phyloP scores from a whole-genome alignment of 2,113 vertebrate genomes.

The Xenopus borealis region DNA sequence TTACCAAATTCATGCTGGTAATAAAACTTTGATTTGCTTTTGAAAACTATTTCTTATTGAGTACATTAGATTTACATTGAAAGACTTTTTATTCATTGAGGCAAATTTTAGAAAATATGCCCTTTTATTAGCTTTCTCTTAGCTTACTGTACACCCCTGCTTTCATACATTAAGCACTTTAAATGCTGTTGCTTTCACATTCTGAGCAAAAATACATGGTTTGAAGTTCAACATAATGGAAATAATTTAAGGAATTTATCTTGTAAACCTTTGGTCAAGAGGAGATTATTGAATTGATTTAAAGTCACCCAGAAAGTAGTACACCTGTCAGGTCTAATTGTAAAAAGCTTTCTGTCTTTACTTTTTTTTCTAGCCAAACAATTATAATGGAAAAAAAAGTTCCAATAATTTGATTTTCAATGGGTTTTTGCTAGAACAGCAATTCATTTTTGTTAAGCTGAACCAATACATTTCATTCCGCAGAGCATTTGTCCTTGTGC shows the following conservation, averaged over 20 bases:
- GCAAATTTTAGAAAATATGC: too few relatives aligned
- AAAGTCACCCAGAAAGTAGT: slow-evolving; percentile 52
- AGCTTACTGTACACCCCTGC: background rate
- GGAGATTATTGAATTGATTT: slow-evolving; percentile 50
- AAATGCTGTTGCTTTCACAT: background rate
- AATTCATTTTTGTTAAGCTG: slow-evolving; percentile 67
- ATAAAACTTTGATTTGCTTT: too few relatives aligned
- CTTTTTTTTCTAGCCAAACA: slow-evolving; percentile 62
- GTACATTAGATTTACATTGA: too few relatives aligned
- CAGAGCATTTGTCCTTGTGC: slow-evolving; percentile 53
- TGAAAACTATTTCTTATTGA: too few relatives aligned
- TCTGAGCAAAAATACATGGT: slow-evolving; percentile 5
- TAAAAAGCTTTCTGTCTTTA: slow-evolving; percentile 57
- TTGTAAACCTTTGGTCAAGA: slow-evolving; percentile 51
- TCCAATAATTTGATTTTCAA: slow-evolving; percentile 65
- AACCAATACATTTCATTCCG: slow-evolving; percentile 52
- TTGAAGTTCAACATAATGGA: slow-evolving; percentile 52
- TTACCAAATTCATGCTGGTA: too few relatives aligned
- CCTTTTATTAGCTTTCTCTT: too few relatives aligned
- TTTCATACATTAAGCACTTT: background rate
- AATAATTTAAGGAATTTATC: slow-evolving; percentile 55
- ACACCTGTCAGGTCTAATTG: slow-evolving; percentile 61
- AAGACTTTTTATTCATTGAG: too few relatives aligned
- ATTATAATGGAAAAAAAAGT: slow-evolving; percentile 60
- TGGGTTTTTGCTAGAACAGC: slow-evolving; percentile 58